A percentile compares a stretch with the other conserved stretches of the same genome.
These are phyloP conservation scores for Cheracebus regulus DNA, from an alignment of 2,797 vertebrate genomes.

Conservation along the genomic window DNA sequence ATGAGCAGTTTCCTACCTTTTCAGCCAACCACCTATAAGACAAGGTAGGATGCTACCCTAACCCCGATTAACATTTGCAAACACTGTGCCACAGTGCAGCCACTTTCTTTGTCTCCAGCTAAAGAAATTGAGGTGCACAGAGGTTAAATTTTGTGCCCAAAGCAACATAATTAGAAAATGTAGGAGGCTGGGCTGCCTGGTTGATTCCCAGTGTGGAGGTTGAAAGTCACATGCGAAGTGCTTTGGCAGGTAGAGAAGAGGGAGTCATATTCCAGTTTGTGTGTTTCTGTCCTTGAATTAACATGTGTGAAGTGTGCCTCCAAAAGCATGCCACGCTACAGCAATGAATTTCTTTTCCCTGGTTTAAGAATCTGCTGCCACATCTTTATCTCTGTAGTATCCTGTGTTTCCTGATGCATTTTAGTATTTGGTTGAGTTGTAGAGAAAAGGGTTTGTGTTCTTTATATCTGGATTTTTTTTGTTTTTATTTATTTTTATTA, in stretches of 20 bases:
- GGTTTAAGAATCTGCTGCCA: neutral
- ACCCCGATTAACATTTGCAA: neutral
- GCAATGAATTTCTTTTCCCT: neutral
- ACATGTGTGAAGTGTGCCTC: neutral
- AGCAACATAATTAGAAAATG: neutral
- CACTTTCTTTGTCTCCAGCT: neutral
- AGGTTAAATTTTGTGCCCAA: neutral
- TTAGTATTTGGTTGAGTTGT: neutral
- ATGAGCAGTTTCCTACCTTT: neutral
- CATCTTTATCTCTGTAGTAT: neutral
- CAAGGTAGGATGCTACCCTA: accelerated
- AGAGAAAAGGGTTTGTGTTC: neutral
- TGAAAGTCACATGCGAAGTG: neutral
- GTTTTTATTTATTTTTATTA: too few species aligned
- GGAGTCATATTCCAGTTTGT: neutral
- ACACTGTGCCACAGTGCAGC: neutral
- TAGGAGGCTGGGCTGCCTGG: neutral
- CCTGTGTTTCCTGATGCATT: neutral
- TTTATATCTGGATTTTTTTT: neutral
- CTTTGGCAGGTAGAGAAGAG: neutral
- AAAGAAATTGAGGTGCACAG: neutral
- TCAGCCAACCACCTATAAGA: too few species aligned
- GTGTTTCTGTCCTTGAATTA: neutral
- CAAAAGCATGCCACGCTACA: accelerated
- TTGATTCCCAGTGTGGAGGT: neutral